Evolutionary conservation across 2,113 vertebrate species (phyloP), one percentile per base, ranked within the genome.

Genomic region (Paramisgurnus dabryanus): DNA sequence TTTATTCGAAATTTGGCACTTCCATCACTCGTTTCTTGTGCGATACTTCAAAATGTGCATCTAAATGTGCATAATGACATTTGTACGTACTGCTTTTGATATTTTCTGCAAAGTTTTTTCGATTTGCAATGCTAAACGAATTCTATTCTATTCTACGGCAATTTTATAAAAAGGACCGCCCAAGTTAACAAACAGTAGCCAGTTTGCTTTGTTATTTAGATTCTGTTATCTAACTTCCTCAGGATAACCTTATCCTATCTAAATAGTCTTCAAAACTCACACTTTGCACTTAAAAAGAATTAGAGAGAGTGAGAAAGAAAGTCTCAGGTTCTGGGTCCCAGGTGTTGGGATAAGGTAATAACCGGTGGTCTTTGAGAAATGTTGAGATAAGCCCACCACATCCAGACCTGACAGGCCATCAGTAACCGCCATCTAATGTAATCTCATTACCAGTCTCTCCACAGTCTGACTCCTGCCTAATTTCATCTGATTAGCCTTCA

Each of bases 381-480:
- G 72, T 74, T 80, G 75, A 78, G 55, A 58, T 66, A 63, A 77
- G 18, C 17, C 49, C 57, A 77, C 57, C 74, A 65, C 7, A 67
- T 73, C 50, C 61, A 78, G 74, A 76, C 18, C 76, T 73, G 80
- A 78, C 80, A 82, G 78, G 67, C 67, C 78, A 82, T 82, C 58
- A 80, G 81, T 78, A 83, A 83, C 81, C 71, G 61, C 40, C 47
- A 73, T 79, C 72, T 76, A 69, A 67, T 69, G 43, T 69, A 72
- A 80, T 71, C 60, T 60, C 63, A 73, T 84, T 72, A 80, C 17
- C 57, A 80, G 68, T 57, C 72, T 67, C 45, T 80, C 58, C 22
- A 47, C 34, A 64, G 22, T 78, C 66, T 47, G 55, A 84, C 74
- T 80, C 66, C 74, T 58, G 11, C 53, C 67, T 81, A 49, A 67